These are phyloP conservation scores for Scolopax mira DNA, from an alignment of 2,113 vertebrate species.

Conservation along the genomic window DNA sequence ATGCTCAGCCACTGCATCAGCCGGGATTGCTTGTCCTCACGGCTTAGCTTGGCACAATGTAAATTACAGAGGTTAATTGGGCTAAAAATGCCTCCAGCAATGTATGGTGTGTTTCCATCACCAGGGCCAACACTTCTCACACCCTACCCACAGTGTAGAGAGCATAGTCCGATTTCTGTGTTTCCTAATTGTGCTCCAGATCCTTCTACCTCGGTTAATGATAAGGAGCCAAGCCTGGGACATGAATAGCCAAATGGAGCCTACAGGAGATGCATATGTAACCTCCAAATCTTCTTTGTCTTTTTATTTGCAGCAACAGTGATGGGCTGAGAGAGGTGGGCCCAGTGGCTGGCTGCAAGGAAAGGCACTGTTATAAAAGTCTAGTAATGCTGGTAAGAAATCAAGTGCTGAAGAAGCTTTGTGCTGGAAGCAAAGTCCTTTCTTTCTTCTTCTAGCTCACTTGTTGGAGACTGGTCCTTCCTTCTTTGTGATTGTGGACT, in stretches of 20 bases:
- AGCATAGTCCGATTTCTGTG: neutral
- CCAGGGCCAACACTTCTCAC: neutral
- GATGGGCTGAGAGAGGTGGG: neutral
- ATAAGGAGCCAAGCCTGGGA: neutral
- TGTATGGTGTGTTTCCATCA: neutral
- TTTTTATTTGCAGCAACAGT: neutral
- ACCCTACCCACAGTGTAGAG: neutral
- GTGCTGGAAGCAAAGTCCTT: neutral
- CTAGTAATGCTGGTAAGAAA: neutral
- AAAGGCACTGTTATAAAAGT: neutral
- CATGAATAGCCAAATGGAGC: neutral
- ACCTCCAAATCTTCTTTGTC: neutral
- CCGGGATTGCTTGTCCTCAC: neutral
- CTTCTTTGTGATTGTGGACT: neutral
- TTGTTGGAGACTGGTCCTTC: neutral
- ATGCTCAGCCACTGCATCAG: neutral
- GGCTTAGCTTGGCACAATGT: neutral
- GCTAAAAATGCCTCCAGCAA: neutral
- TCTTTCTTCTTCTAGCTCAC: neutral
- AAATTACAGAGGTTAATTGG: neutral
- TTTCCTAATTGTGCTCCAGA: neutral
- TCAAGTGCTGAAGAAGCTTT: neutral
- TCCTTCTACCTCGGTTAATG: neutral
- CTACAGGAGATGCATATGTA: accelerated
- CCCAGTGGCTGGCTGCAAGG: neutral